A percentile compares a stretch with the other conserved stretches of the same genome.
These are phyloP conservation scores for Graphium colonna DNA, from an alignment of 2,888 invertebrate species.

Conservation along the genomic window DNA sequence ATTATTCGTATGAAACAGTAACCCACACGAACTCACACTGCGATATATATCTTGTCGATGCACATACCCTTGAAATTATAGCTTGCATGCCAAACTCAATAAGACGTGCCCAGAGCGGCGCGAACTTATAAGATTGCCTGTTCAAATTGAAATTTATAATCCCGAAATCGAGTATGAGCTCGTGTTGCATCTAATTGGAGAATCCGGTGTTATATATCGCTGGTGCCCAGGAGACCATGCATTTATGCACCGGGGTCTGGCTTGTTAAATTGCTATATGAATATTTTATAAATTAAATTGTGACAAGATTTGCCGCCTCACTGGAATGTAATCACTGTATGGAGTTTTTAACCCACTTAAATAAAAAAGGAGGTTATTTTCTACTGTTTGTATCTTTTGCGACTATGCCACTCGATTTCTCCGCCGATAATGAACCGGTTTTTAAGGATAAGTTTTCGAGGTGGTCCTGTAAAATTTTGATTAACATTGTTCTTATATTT, in stretches of 20 bases:
- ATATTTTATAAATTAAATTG: background rate
- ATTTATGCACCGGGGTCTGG: slow-evolving; percentile 36
- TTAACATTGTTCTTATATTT: no score
- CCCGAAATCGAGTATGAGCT: slow-evolving; percentile 56
- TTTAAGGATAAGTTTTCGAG: no score
- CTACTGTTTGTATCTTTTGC: no score
- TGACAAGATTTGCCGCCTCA: background rate
- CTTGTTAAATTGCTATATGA: no score
- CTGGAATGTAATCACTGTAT: background rate
- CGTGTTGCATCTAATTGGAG: slow-evolving; percentile 66
- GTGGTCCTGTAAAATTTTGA: no score
- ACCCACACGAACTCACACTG: no score
- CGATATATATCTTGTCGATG: no score
- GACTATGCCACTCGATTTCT: no score
- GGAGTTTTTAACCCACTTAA: background rate
- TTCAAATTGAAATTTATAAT: slow-evolving; percentile 45
- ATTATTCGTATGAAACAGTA: no score
- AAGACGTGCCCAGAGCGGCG: background rate
- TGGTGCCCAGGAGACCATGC: slow-evolving; percentile 36
- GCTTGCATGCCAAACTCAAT: background rate
- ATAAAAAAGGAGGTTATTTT: no score
- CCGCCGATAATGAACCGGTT: no score
- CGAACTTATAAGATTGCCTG: slow-evolving; percentile 29
- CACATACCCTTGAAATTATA: no score
- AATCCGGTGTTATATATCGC: slow-evolving; percentile 62